Evolutionary conservation across 2,113 vertebrate genomes (phyloP).

Genomic region (Mellivora capensis): DNA sequence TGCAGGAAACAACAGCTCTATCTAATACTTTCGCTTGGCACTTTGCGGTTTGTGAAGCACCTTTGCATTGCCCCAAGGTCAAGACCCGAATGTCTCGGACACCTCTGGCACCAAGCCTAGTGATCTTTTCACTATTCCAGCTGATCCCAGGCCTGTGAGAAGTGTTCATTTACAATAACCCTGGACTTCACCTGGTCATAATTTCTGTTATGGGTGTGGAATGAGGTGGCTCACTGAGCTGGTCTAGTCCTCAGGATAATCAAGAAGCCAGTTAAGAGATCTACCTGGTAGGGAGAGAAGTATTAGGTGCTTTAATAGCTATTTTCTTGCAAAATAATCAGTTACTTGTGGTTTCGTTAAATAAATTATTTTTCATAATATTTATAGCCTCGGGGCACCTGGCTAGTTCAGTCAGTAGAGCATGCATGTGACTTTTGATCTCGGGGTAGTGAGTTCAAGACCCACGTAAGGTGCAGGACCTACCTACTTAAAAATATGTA

Average conservation of each 20-base stretch:
- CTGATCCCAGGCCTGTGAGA: background rate
- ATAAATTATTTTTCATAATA: background rate
- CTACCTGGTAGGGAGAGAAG: background rate
- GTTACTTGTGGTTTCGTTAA: background rate
- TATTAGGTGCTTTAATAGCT: background rate
- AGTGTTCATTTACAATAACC: background rate
- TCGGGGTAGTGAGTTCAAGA: background rate
- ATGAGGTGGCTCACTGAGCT: background rate
- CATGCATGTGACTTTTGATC: background rate
- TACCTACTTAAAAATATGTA: background rate
- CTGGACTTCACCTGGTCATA: background rate
- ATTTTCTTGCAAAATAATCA: background rate
- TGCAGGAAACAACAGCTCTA: background rate
- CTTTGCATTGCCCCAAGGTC: background rate
- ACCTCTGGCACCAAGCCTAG: background rate
- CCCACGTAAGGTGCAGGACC: background rate
- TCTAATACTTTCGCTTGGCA: background rate
- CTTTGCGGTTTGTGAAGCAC: background rate
- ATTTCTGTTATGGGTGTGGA: background rate
- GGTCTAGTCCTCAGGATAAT: background rate
- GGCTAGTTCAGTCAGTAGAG: background rate
- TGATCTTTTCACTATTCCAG: background rate
- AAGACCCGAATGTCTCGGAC: background rate
- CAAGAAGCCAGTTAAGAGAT: background rate
- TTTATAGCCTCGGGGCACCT: background rate